A percentile compares a stretch with the other conserved stretches of the same genome.
phyloP scores from a whole-genome alignment of 2,797 vertebrate genomes.

The Pelobates cultripes region DNA sequence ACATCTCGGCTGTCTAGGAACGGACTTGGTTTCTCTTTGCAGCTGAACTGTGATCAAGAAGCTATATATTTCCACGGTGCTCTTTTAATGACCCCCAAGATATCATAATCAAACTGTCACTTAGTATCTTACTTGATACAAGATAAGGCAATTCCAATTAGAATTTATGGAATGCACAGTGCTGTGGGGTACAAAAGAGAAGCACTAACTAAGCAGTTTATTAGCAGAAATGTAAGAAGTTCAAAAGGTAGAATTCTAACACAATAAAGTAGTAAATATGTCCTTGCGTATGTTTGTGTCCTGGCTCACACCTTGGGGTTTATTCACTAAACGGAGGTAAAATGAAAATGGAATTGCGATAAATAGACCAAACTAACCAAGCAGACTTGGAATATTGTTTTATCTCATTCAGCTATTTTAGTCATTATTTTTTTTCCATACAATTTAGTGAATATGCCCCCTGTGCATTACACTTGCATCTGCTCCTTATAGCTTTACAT shows the following conservation, averaged over 20 bases:
- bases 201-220: slow-evolving; percentile 26
- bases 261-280: neutral
- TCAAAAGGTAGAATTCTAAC: neutral
- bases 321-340: no score
- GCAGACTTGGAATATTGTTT: no score
- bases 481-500: no score
- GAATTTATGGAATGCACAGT: slow-evolving; percentile 45
- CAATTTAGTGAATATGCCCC: no score
- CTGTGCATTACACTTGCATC: no score
- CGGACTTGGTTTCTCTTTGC: slow-evolving; percentile 36
- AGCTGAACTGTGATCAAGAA: slow-evolving; percentile 11
- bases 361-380: no score
- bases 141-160: slow-evolving; percentile 38
- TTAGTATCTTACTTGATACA: slow-evolving; percentile 29
- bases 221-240: slow-evolving; percentile 3
- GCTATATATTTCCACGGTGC: slow-evolving; percentile 30
- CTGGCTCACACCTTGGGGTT: no score
- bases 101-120: slow-evolving; percentile 37
- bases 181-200: slow-evolving; percentile 22
- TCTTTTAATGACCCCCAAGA: slow-evolving; percentile 36
- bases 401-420: no score
- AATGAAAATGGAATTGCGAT: no score
- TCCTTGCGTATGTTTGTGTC: no score
- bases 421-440: no score
- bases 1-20: slow-evolving; percentile 21